phyloP scores from a whole-genome alignment of 2,113 vertebrate genomes.

The Thalassoma bifasciatum region DNA sequence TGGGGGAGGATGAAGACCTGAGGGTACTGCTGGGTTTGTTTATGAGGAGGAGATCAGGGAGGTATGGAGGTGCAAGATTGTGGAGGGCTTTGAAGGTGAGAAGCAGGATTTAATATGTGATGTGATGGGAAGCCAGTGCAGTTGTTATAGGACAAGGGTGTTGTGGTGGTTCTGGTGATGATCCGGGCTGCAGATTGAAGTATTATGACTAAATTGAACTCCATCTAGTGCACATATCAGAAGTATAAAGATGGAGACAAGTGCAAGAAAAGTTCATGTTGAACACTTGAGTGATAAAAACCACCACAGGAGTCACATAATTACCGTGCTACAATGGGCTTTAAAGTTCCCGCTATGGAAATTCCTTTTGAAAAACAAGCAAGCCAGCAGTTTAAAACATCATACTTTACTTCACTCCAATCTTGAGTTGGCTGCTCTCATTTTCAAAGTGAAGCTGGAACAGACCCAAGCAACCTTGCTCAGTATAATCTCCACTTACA shows the following conservation, averaged over 20 bases:
- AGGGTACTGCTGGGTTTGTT: no score
- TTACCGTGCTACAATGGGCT: conserved; percentile 50
- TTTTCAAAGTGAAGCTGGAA: conserved; percentile 54
- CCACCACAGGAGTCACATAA: conserved; percentile 48
- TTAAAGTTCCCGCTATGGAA: conserved; percentile 63
- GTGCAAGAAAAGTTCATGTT: conserved; percentile 28
- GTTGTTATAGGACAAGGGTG: no score
- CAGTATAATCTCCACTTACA: conserved; percentile 26
- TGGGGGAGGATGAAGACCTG: no score
- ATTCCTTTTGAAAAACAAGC: conserved; percentile 50
- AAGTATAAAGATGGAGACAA: conserved; percentile 1
- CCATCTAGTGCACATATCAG: neutral
- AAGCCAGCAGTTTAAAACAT: conserved; percentile 43
- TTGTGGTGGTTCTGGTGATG: no score
- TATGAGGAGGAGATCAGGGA: no score
- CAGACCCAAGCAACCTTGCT: conserved; percentile 10
- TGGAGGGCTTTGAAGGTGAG: no score
- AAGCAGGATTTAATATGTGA: no score
- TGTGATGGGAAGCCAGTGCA: no score
- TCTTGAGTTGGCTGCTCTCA: conserved; percentile 31
- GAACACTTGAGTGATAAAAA: conserved; percentile 36
- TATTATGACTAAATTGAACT: conserved; percentile 1
- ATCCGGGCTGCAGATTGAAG: neutral
- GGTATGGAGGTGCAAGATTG: no score
- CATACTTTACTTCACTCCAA: conserved; percentile 36